phyloP scores from a whole-genome alignment of 2,888 invertebrate species.

The Cosmia trapezina region DNA sequence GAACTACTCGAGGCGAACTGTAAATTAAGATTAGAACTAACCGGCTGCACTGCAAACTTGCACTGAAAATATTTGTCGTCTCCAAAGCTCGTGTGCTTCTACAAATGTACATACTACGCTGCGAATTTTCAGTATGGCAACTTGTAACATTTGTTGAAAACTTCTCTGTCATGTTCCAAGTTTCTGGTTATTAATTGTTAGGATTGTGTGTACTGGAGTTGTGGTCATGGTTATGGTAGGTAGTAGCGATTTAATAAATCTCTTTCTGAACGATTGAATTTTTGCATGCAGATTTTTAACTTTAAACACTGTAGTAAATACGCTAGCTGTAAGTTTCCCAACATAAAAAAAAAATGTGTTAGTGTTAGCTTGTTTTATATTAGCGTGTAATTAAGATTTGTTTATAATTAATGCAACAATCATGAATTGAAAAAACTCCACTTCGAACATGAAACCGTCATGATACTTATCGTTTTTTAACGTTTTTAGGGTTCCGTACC shows the following conservation, averaged over 20 bases:
- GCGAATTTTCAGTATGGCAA: constrained; percentile 56
- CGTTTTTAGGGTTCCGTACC: too few species aligned
- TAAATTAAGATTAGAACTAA: constrained; percentile 83
- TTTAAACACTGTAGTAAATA: too few species aligned
- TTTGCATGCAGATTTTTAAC: background rate
- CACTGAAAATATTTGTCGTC: constrained; percentile 80
- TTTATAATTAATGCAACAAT: too few species aligned
- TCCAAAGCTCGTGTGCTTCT: constrained; percentile 59
- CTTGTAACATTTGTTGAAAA: constrained; percentile 60
- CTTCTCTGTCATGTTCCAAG: constrained; percentile 53
- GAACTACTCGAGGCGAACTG: constrained; percentile 75
- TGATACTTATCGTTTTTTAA: too few species aligned
- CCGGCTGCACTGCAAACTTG: constrained; percentile 73
- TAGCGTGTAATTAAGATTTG: too few species aligned
- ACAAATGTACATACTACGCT: constrained; percentile 53
- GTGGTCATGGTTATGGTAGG: constrained; percentile 8
- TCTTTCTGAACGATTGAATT: background rate
- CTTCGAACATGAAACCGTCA: too few species aligned
- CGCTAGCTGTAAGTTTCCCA: too few species aligned
- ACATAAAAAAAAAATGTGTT: too few species aligned
- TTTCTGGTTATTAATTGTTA: constrained; percentile 58
- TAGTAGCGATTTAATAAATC: background rate
- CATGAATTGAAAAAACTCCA: too few species aligned
- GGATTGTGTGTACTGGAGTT: constrained; percentile 30
- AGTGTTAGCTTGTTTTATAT: too few species aligned